Conservation (phyloP, 2,888 invertebrate genomes). For the Elysia crispata region DNA sequence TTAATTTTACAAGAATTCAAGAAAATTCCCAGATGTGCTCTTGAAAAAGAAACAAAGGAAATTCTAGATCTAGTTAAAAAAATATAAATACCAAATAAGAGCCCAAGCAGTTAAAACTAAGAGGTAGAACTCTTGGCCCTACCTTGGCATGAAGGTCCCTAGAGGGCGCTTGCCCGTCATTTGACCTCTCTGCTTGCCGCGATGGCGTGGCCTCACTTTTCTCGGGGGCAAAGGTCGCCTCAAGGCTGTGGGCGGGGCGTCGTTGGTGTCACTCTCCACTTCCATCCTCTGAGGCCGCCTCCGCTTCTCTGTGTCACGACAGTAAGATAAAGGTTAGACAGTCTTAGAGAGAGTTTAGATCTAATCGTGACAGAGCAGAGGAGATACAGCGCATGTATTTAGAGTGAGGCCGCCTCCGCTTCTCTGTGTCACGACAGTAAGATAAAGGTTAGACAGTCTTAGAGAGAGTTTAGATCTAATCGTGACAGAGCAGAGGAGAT, state of each 20-base stretch:
- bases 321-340: no score
- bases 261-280: slow-evolving; percentile 61
- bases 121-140: background rate
- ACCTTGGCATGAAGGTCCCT: slow-evolving; percentile 61
- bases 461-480: no score
- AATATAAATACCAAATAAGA: no score
- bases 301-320: slow-evolving; percentile 50
- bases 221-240: slow-evolving; percentile 55
- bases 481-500: no score
- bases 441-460: no score
- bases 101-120: background rate
- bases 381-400: no score
- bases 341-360: no score
- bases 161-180: slow-evolving; percentile 59
- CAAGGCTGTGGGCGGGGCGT: slow-evolving; percentile 53
- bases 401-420: slow-evolving; percentile 51
- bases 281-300: slow-evolving; percentile 54
- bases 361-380: no score
- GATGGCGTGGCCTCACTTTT: slow-evolving; percentile 56
- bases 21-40: no score
- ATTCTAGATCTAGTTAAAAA: no score
- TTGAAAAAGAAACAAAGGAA: no score
- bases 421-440: slow-evolving; percentile 45
- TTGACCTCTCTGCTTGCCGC: slow-evolving; percentile 65
- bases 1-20: no score